These are phyloP conservation scores for Mimumesa dahlbomi DNA, from an alignment of 2,888 invertebrate genomes.

Conservation along the genomic window DNA sequence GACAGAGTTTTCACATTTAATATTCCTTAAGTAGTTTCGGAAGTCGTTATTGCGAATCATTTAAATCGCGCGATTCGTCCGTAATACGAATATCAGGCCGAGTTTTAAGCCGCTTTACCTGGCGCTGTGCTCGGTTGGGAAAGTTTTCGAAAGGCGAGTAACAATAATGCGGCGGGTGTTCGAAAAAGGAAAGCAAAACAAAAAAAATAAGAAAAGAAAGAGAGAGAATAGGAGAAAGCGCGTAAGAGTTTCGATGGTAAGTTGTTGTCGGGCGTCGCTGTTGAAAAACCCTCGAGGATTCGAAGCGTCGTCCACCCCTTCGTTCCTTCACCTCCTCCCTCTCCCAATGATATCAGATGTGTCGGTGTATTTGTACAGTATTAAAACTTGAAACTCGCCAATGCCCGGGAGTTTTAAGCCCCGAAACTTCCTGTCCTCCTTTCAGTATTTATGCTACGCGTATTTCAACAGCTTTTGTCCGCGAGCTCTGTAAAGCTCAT, in stretches of 20 bases:
- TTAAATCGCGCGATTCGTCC: constrained; percentile 41
- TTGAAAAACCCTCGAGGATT: constrained; percentile 51
- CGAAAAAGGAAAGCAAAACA: constrained; percentile 48
- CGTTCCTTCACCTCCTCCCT: constrained; percentile 10
- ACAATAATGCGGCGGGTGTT: constrained; percentile 52
- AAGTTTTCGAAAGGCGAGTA: constrained; percentile 46
- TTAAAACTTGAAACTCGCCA: constrained; percentile 62
- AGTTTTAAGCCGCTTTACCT: constrained; percentile 51
- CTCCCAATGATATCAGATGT: constrained; percentile 43
- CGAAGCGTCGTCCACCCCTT: constrained; percentile 7
- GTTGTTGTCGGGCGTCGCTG: constrained; percentile 41
- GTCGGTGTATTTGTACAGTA: constrained; percentile 62
- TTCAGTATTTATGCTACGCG: constrained; percentile 60
- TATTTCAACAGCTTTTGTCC: constrained; percentile 62
- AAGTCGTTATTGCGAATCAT: constrained; percentile 52
- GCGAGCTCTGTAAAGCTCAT: constrained; percentile 52
- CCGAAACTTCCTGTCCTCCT: constrained; percentile 58
- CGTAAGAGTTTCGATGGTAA: constrained; percentile 50
- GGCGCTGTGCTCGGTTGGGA: constrained; percentile 11
- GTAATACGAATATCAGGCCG: constrained; percentile 45
- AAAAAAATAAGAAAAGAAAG: too few species aligned
- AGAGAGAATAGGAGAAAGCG: too few species aligned
- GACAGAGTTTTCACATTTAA: constrained; percentile 33
- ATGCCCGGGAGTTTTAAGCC: constrained; percentile 52
- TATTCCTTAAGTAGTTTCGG: constrained; percentile 44